phyloP scores from a whole-genome alignment of 92 coral and sea anemone species.

The Micromussa lordhowensis region DNA sequence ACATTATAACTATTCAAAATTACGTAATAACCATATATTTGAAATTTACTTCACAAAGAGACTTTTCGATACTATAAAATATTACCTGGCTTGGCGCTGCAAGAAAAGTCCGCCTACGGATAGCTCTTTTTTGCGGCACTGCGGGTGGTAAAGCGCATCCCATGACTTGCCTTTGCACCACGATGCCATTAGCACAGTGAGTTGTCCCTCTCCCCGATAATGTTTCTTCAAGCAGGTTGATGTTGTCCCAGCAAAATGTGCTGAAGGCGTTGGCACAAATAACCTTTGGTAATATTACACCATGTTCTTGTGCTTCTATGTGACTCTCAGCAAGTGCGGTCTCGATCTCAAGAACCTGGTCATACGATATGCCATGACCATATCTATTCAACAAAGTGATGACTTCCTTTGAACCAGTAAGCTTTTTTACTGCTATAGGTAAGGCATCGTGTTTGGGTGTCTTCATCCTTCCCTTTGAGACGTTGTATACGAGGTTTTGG shows the following conservation, averaged over 20 bases:
- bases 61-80: no score
- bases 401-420: slow-evolving; percentile 64
- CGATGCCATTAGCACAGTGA: slow-evolving; percentile 70
- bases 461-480: slow-evolving; percentile 60
- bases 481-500: slow-evolving; percentile 63
- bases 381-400: slow-evolving; percentile 60
- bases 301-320: slow-evolving; percentile 43
- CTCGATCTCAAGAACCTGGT: slow-evolving; percentile 57
- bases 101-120: no score
- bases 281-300: slow-evolving; percentile 44
- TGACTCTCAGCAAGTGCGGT: slow-evolving; percentile 17
- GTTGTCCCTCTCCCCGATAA: slow-evolving; percentile 67
- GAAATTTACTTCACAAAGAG: no score
- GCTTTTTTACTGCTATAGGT: slow-evolving; percentile 66
- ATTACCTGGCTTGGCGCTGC: no score
- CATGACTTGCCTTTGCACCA: slow-evolving; percentile 53
- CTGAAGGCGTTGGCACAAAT: slow-evolving; percentile 51
- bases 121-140: no score
- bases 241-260: slow-evolving; percentile 69
- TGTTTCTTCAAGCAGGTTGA: slow-evolving; percentile 66
- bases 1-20: background rate
- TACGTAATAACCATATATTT: background rate
- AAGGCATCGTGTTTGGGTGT: slow-evolving; percentile 64
- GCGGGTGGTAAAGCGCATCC: slow-evolving; percentile 52
- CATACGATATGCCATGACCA: slow-evolving; percentile 67